Evolutionary conservation across 1,140 invertebrate species (phyloP).

Genomic region (Drosophila teissieri): DNA sequence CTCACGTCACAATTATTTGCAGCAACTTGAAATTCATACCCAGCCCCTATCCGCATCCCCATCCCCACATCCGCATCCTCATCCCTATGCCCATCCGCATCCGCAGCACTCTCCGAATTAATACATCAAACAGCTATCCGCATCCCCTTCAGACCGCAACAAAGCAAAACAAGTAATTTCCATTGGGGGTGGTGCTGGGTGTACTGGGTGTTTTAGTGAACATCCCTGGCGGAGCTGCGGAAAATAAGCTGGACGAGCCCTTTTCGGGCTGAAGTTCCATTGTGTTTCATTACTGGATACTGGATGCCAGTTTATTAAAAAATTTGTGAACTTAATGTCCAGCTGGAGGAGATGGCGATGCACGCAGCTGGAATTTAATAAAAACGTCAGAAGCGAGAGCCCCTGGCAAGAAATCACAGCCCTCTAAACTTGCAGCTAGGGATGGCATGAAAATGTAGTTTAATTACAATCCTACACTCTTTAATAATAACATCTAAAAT

Average conservation of each 20-base stretch:
- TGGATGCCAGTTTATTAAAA: constrained; percentile 76
- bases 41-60: neutral
- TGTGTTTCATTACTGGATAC: constrained; percentile 68
- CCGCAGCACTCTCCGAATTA: constrained; percentile 46
- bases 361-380: constrained; percentile 62
- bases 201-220: too few relatives aligned
- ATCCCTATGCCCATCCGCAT: too few relatives aligned
- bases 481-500: too few relatives aligned
- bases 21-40: constrained; percentile 78
- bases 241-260: constrained; percentile 28
- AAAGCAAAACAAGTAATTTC: constrained; percentile 70
- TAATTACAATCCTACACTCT: too few relatives aligned
- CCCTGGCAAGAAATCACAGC: constrained; percentile 56
- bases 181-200: constrained; percentile 25
- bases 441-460: constrained; percentile 4
- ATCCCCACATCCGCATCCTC: too few relatives aligned
- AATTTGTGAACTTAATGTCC: constrained; percentile 70
- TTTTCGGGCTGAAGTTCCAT: constrained; percentile 34
- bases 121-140: constrained; percentile 61
- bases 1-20: constrained; percentile 81
- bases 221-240: neutral
- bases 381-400: constrained; percentile 56
- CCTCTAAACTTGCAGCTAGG: constrained; percentile 37
- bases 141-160: constrained; percentile 54
- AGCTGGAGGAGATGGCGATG: constrained; percentile 10